Percentiles rank a stretch among this genome's conserved stretches.
Conservation (phyloP, 2,797 vertebrate genomes). For the Melanotaenia pygmaea region DNA sequence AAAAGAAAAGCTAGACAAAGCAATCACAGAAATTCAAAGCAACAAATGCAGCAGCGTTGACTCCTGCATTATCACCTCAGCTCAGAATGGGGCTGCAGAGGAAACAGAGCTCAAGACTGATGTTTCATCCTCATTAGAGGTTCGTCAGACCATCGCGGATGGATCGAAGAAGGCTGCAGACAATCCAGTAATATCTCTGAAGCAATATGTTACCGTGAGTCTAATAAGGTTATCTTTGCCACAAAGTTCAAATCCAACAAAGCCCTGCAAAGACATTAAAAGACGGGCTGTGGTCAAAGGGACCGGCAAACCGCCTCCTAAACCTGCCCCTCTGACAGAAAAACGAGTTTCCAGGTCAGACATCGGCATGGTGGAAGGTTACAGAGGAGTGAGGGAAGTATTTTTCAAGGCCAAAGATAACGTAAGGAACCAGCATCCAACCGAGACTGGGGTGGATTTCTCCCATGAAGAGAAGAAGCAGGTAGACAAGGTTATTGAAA, state of each 20-base stretch:
- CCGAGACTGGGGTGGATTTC: constrained; percentile 25
- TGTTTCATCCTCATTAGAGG: constrained; percentile 14
- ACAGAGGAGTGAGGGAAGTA: constrained; percentile 78
- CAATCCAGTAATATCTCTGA: constrained; percentile 68
- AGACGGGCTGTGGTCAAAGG: constrained; percentile 28
- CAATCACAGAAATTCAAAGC: constrained; percentile 36
- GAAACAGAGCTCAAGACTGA: constrained; percentile 13
- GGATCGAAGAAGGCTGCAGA: constrained; percentile 52
- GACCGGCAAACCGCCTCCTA: constrained; percentile 40
- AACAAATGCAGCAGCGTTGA: constrained; percentile 27
- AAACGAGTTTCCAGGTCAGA: constrained; percentile 62
- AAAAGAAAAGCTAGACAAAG: constrained; percentile 36
- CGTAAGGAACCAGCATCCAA: constrained; percentile 41
- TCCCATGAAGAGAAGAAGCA: constrained; percentile 34
- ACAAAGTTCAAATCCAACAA: constrained; percentile 42
- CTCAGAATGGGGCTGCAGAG: constrained; percentile 29
- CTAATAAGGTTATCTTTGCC: constrained; percentile 76
- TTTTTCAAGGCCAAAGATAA: constrained; percentile 73
- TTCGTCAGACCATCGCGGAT: constrained; percentile 38
- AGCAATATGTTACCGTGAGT: constrained; percentile 80
- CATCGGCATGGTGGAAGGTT: constrained; percentile 59
- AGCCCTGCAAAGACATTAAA: constrained; percentile 30
- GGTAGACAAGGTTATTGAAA: constrained; percentile 59
- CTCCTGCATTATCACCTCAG: constrained; percentile 9
- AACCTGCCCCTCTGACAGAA: constrained; percentile 40